A percentile compares a stretch with the other conserved stretches of the same genome.
phyloP scores from a whole-genome alignment of 2,888 invertebrate species.

The Lamellibrachia columna region DNA sequence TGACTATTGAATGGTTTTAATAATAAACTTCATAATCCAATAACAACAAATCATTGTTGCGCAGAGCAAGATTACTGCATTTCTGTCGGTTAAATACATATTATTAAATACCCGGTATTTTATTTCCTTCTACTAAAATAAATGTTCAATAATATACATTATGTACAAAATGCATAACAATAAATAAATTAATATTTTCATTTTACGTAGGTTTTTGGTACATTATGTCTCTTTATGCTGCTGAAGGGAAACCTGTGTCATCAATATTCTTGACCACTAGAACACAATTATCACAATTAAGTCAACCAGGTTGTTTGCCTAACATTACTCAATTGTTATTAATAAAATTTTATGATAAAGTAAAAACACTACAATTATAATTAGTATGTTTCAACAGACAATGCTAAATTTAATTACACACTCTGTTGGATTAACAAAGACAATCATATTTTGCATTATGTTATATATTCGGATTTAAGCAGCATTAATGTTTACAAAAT shows the following conservation, averaged over 20 bases:
- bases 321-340: no score
- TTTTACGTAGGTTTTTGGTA: background rate
- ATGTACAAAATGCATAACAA: background rate
- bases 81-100: no score
- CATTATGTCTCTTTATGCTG: background rate
- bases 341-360: background rate
- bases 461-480: background rate
- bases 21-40: no score
- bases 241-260: background rate
- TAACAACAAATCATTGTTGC: no score
- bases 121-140: no score
- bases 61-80: no score
- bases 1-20: background rate
- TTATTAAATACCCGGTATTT: no score
- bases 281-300: no score
- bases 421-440: background rate
- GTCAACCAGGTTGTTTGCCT: no score
- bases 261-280: no score
- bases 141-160: background rate
- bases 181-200: background rate
- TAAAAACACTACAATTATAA: background rate
- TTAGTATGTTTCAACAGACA: background rate
- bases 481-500: background rate
- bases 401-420: background rate
- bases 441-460: background rate